phyloP scores from a whole-genome alignment of 2,797 vertebrate genomes.

The Botia kubotai region DNA sequence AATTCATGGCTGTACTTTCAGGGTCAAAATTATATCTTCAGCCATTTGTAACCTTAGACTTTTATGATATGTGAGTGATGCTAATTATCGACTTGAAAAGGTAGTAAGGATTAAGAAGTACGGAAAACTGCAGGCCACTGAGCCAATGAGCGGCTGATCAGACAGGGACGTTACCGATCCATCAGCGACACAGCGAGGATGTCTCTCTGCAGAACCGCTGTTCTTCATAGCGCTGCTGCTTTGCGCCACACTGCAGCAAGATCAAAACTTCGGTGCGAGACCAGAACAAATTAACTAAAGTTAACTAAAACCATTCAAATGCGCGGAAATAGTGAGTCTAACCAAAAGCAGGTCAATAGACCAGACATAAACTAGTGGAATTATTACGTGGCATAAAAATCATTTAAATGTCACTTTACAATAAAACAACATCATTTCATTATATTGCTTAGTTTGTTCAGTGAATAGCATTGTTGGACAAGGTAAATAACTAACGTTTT shows the following conservation, averaged over 20 bases:
- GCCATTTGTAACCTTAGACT: no score
- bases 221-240: not conserved
- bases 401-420: no score
- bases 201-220: not conserved
- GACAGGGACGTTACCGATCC: constrained; percentile 51
- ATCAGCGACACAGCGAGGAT: constrained; percentile 34
- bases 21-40: no score
- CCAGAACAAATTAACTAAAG: not conserved
- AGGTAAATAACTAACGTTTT: not conserved
- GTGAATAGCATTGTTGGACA: not conserved
- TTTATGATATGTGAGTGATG: no score
- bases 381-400: no score
- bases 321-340: no score
- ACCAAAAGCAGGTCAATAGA: not conserved
- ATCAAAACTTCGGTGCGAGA: constrained; percentile 44
- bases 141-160: no score
- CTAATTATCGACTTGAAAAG: no score
- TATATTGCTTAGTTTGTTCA: not conserved
- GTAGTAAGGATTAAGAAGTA: no score
- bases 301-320: not conserved
- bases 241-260: constrained; percentile 20
- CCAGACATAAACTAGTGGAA: not conserved
- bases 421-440: no score
- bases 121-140: no score
- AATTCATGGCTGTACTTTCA: no score